Conservation (phyloP, 2,113 vertebrate genomes). For the Hystrix cristata region DNA sequence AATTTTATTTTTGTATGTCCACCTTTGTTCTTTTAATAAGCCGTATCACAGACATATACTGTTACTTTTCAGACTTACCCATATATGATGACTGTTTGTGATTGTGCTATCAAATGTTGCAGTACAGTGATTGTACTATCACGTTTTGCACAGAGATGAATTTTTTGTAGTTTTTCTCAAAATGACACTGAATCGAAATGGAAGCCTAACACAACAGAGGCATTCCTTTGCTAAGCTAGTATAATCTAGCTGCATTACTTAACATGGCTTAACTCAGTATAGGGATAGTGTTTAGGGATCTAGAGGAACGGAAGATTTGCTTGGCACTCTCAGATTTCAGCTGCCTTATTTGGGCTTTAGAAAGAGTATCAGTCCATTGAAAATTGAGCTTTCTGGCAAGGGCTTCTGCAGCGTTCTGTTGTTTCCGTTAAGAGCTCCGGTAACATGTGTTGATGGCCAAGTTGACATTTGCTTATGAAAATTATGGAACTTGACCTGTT, state of each 20-base stretch:
- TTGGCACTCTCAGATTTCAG: conserved; percentile 36
- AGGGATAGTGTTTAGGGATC: background rate
- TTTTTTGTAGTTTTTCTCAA: background rate
- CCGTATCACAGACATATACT: background rate
- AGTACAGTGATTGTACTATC: background rate
- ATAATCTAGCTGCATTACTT: background rate
- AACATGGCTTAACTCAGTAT: background rate
- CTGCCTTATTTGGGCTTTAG: conserved; percentile 56
- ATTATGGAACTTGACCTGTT: background rate
- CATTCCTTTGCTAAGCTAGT: background rate
- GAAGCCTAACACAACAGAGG: background rate
- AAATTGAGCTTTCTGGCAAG: conserved; percentile 54
- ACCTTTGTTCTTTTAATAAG: background rate
- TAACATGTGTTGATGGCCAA: background rate
- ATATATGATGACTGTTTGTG: background rate
- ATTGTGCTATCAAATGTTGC: background rate
- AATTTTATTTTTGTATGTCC: background rate
- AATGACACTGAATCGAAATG: background rate
- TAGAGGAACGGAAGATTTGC: background rate
- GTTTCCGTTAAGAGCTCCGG: background rate
- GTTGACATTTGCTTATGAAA: conserved; percentile 43
- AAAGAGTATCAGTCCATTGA: conserved; percentile 10
- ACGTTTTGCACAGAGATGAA: background rate
- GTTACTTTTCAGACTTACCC: background rate
- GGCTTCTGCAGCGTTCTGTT: background rate